A percentile compares a stretch with the other conserved stretches of the same genome.
These are phyloP conservation scores for Anomalospiza imberbis DNA, from an alignment of 2,797 vertebrate genomes.

Conservation along the genomic window DNA sequence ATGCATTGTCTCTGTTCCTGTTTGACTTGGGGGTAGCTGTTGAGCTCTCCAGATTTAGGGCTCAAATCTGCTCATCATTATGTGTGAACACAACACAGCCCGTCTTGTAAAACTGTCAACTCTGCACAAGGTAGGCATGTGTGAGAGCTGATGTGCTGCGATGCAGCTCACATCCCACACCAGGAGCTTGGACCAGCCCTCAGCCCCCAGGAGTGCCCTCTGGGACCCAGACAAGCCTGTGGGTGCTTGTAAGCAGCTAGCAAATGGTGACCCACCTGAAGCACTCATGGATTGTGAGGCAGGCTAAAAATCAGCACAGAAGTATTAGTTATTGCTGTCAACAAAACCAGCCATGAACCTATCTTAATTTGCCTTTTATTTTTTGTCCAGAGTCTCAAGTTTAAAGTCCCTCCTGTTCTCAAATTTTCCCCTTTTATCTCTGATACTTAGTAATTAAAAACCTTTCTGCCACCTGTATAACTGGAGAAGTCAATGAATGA, in stretches of 20 bases:
- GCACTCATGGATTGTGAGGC: accelerated
- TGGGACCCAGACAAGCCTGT: neutral
- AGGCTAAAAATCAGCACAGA: neutral
- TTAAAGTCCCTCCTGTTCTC: neutral
- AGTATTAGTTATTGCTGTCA: neutral
- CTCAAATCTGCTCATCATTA: constrained; percentile 62
- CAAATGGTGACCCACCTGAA: neutral
- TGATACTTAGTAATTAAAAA: neutral
- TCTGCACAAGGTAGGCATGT: neutral
- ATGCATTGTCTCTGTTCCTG: constrained; percentile 70
- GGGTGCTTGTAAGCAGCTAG: neutral
- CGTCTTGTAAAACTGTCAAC: neutral
- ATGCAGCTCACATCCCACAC: neutral
- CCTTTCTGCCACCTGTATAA: neutral
- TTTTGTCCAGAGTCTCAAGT: neutral
- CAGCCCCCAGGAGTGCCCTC: accelerated
- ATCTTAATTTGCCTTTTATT: neutral
- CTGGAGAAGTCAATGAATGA: neutral
- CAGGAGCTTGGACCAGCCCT: neutral
- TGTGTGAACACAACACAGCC: constrained; percentile 4
- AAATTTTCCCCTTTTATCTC: neutral
- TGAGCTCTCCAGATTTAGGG: constrained; percentile 65
- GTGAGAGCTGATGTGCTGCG: neutral
- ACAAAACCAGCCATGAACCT: neutral
- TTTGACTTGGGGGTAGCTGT: constrained; percentile 68